Evolutionary conservation across 2,888 invertebrate genomes (phyloP).

Genomic region (Leptinotarsa haldemani): DNA sequence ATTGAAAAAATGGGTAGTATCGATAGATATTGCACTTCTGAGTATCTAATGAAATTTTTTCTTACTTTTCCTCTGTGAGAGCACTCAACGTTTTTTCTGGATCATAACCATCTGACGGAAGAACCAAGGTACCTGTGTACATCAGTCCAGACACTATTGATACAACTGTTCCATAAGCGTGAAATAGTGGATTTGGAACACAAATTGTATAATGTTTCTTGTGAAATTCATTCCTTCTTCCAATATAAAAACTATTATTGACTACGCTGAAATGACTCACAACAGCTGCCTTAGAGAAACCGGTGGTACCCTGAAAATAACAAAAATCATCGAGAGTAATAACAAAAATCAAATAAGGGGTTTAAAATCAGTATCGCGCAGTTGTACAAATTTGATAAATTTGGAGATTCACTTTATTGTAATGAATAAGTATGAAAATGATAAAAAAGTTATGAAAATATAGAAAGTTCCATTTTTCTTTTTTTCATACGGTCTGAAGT

Average conservation of each 20-base stretch:
- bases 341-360: background rate
- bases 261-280: constrained; percentile 78
- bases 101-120: constrained; percentile 73
- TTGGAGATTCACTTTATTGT: too few relatives aligned
- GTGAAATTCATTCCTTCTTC: constrained; percentile 66
- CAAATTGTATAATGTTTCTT: constrained; percentile 69
- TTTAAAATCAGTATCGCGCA: background rate
- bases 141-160: constrained; percentile 72
- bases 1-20: background rate
- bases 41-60: background rate
- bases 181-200: constrained; percentile 82
- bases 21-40: background rate
- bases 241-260: constrained; percentile 80
- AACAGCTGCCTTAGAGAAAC: constrained; percentile 79
- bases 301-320: constrained; percentile 67
- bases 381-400: too few relatives aligned
- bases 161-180: constrained; percentile 81
- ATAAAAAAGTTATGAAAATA: too few relatives aligned
- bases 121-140: constrained; percentile 72
- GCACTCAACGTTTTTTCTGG: constrained; percentile 73
- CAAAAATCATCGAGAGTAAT: background rate
- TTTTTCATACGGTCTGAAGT: too few relatives aligned
- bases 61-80: constrained; percentile 75
- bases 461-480: too few relatives aligned
- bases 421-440: too few relatives aligned